A percentile compares a stretch with the other conserved stretches of the same genome.
Evolutionary conservation across 2,888 invertebrate genomes (phyloP).

Genomic region (Portevinia maculata): DNA sequence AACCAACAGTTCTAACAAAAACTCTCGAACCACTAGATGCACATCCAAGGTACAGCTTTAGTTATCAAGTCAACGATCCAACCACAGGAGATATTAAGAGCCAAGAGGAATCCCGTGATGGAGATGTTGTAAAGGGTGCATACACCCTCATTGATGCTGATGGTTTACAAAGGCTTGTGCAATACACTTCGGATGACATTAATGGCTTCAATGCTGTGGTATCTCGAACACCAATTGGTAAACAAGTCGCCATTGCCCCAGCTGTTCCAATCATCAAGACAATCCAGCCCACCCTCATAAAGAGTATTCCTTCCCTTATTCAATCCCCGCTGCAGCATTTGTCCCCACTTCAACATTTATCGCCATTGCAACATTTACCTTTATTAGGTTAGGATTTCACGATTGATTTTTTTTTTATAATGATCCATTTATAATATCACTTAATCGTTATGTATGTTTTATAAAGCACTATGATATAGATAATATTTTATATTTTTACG

Average conservation of each 20-base stretch:
- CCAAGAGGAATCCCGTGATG: constrained; percentile 76
- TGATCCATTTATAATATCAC: no score
- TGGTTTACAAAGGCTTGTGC: constrained; percentile 75
- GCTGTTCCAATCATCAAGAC: constrained; percentile 54
- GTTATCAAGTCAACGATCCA: constrained; percentile 75
- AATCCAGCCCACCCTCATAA: constrained; percentile 57
- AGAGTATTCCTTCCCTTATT: constrained; percentile 31
- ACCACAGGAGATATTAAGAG: constrained; percentile 76
- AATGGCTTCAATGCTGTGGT: constrained; percentile 76
- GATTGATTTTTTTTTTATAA: neutral
- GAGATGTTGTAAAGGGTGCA: constrained; percentile 75
- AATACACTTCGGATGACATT: constrained; percentile 75
- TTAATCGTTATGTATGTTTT: no score
- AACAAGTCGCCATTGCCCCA: constrained; percentile 55
- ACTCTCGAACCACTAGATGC: constrained; percentile 37
- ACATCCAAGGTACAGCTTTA: constrained; percentile 74
- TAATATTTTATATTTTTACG: no score
- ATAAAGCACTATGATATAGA: no score
- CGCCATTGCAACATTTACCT: constrained; percentile 30
- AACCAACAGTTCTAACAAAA: constrained; percentile 49
- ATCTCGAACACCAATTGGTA: constrained; percentile 62
- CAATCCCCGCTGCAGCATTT: constrained; percentile 16
- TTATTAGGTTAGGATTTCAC: constrained; percentile 12
- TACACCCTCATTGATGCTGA: constrained; percentile 76
- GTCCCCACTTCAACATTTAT: constrained; percentile 16